Evolutionary conservation across 2,113 vertebrate genomes (phyloP).

Genomic region (Chaenocephalus aceratus): DNA sequence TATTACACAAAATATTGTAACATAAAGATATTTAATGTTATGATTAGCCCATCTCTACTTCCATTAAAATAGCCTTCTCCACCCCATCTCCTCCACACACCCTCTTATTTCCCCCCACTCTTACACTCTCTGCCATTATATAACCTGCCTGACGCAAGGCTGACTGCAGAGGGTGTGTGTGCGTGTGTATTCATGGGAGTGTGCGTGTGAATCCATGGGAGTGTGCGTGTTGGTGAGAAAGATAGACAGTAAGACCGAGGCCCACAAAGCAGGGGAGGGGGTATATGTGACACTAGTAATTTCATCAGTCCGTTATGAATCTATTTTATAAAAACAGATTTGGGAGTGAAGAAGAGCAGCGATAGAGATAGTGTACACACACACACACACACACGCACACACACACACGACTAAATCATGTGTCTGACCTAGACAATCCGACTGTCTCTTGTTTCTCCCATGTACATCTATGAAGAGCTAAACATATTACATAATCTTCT

Average conservation of each 20-base stretch:
- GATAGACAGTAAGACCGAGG: slow-evolving; percentile 43
- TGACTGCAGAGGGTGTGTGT: slow-evolving; percentile 73
- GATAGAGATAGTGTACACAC: not conserved
- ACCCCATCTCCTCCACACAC: not conserved
- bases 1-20: not conserved
- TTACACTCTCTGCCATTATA: slow-evolving; percentile 70
- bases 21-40: not conserved
- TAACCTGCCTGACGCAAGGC: slow-evolving; percentile 80
- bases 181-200: slow-evolving; percentile 9
- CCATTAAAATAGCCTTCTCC: slow-evolving; percentile 29
- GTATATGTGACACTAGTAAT: slow-evolving; percentile 54
- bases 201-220: slow-evolving; percentile 22
- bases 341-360: slow-evolving; percentile 46
- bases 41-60: not conserved
- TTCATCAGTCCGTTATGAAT: slow-evolving; percentile 67
- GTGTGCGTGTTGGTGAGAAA: slow-evolving; percentile 47
- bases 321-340: slow-evolving; percentile 49
- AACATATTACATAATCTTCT: slow-evolving; percentile 75
- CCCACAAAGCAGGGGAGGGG: slow-evolving; percentile 30
- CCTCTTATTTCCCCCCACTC: slow-evolving; percentile 28
- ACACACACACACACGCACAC: slow-evolving; percentile 4
- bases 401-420: slow-evolving; percentile 15
- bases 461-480: slow-evolving; percentile 50
- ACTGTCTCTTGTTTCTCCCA: slow-evolving; percentile 45
- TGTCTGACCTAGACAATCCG: slow-evolving; percentile 45